Base-by-base conservation (phyloP, 2,888 invertebrate species). In the Gari tellinella region DNA sequence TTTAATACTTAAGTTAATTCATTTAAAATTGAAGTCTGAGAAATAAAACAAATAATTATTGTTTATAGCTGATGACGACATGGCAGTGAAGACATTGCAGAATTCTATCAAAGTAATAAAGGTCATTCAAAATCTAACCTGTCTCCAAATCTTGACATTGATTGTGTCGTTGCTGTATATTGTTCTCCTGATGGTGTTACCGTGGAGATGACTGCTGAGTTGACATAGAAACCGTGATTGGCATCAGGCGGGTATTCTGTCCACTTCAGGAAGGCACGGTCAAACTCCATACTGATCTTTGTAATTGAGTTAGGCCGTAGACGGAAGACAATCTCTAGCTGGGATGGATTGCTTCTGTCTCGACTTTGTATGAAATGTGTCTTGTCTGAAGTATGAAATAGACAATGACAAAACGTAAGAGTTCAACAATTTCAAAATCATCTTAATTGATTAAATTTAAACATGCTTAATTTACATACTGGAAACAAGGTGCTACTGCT, bases 181-280 rank as follows among this genome's bases (percentile, higher is more conserved):
- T 97, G 73, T 17, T 52, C 96, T 80, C 94, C 94, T 8, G 95
- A 95, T 58, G 97, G 96, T 79, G 98, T 92, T 76, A 95, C 93
- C 2, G 96, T 95, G 38, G 96, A 94, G 68, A 99, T 94, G 52
- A 97, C 94, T 19, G 97, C 96, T 37, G 98, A 96, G 5, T 97
- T 97, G 87, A 99, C 94, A 90, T 98, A 98, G 92, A 99, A 98
- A 0, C 99, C 99, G 93, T 99, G 99, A 93, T 99, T 99, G 0
- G 99, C 99, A 94, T 99, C 99, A 0, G 99, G 99, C 15, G 99
- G 99, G 93, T 99, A 99, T 92, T 99, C 99, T 87, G 97, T 96
- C 97, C 99, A 99, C 93, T 98, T 98, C 5, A 99, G 94, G 90
- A 99, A 97, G n/a, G 97, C 95, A 92, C 97, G 96, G 92, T 98